Percentiles rank a stretch among this genome's conserved stretches.
Conservation (phyloP, 2,797 vertebrate species). For the Pangasius macronema region DNA sequence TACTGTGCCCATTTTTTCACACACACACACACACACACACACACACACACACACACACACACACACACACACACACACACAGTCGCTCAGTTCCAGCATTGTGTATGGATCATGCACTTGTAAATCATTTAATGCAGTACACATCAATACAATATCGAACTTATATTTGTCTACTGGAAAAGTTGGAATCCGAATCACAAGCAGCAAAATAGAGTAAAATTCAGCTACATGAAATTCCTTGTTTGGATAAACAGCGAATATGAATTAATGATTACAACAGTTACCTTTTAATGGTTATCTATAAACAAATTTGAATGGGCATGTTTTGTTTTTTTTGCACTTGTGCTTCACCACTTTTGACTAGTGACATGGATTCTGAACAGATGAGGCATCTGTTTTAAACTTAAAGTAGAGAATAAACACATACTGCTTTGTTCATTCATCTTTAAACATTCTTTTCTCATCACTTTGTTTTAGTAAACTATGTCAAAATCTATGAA, state of each 20-base stretch:
- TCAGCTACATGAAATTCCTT: background rate
- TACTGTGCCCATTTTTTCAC: conserved; percentile 24
- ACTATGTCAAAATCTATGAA: conserved; percentile 3
- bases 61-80: conserved; percentile 4
- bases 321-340: background rate
- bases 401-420: conserved; percentile 11
- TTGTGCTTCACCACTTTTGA: background rate
- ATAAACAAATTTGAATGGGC: background rate
- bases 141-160: background rate
- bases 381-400: conserved; percentile 2
- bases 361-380: background rate
- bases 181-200: background rate
- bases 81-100: conserved; percentile 15
- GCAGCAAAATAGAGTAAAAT: background rate
- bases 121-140: background rate
- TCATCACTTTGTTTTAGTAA: background rate
- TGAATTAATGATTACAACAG: background rate
- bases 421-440: background rate
- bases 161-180: background rate
- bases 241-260: background rate
- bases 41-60: background rate
- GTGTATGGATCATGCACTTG: background rate
- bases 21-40: conserved; percentile 4
- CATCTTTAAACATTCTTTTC: background rate
- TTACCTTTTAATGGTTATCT: background rate